A percentile compares a stretch with the other conserved stretches of the same genome.
These are phyloP conservation scores for Pteromalus puparum DNA, from an alignment of 1,140 invertebrate species.

Conservation along the genomic window DNA sequence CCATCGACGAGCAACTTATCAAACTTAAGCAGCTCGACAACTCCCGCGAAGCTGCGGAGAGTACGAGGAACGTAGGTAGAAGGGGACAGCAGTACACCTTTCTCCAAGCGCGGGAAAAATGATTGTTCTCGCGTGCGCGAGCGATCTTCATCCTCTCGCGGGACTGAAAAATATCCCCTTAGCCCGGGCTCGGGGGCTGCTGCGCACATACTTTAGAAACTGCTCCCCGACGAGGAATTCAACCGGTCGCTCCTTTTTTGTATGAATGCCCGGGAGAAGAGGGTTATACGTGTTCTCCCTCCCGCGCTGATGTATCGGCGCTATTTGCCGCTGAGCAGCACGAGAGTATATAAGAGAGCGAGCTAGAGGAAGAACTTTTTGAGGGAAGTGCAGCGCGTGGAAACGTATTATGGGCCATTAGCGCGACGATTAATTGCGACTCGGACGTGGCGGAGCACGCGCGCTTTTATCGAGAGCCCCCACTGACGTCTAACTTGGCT, in stretches of 20 bases:
- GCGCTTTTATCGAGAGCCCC: conserved; percentile 12
- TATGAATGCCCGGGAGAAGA: conserved; percentile 15
- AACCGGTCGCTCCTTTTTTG: conserved; percentile 1
- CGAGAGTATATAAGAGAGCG: too few relatives aligned
- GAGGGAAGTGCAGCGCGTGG: not conserved
- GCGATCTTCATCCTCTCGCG: not conserved
- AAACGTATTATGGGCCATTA: conserved; percentile 43
- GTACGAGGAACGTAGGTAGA: too few relatives aligned
- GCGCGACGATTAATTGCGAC: conserved; percentile 38
- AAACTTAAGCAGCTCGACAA: not conserved
- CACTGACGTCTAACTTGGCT: too few relatives aligned
- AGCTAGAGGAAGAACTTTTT: conserved; percentile 26
- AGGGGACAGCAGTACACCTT: not conserved
- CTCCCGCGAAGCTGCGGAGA: not conserved
- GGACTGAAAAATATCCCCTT: conserved; percentile 20
- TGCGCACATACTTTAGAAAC: not conserved
- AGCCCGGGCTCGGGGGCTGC: not conserved
- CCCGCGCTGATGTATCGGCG: not conserved
- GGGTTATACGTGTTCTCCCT: not conserved
- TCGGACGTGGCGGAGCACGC: not conserved
- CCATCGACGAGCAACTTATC: not conserved
- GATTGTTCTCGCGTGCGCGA: conserved; percentile 3
- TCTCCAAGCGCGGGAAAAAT: conserved; percentile 10
- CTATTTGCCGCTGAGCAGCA: not conserved
- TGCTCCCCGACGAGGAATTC: conserved; percentile 2